Evolutionary conservation across 2,113 vertebrate genomes (phyloP), one percentile per base, ranked within the genome.

Genomic region (Phyllostomus discolor): DNA sequence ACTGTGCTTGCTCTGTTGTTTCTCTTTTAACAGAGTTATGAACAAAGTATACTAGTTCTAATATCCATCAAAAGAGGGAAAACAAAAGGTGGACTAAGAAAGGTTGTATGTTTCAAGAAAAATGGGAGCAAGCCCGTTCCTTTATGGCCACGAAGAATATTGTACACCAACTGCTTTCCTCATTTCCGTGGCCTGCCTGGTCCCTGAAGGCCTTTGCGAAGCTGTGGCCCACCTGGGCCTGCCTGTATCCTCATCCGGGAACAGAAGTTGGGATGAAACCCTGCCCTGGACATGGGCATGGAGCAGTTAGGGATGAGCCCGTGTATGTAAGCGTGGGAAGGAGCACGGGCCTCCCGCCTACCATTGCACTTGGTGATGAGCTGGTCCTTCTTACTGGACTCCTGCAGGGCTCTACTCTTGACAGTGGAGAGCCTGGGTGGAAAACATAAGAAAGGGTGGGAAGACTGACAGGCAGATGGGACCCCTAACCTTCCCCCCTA

Each of bases 311-410:
- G 69, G 75, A 94, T 94, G 79, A 90, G 75, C 91, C 97, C 95
- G 1, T 94, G 91, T n/a, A 97, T 43, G 57, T 75, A 90, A 91
- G 75, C 69, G 0, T 97, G 93, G 93, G 31, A 72, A 90, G 91
- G 73, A 91, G 64, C 38, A 7, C 80, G 96, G 91, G 46, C 64
- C 89, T 97, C 97, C 93, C 95, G 95, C 97, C 97, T 96, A 96
- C 93, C 97, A 84, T 72, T 96, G 94, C 97, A 95, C 79, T 98
- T 98, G 97, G 95, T 98, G 91, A 97, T 98, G 94, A 98, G 97
- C 95, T 96, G 96, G 95, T 94, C 92, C 90, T 98, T 98, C 90
- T 17, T 94, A 81, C 98, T 97, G 95, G 98, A 98, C 79, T 98
- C 81, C 24, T 97, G 91, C 79, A 16, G 57, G 43, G 96, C 97